Conservation (phyloP, 1,140 invertebrate species). For the Macrotrachela quadricornifera region DNA sequence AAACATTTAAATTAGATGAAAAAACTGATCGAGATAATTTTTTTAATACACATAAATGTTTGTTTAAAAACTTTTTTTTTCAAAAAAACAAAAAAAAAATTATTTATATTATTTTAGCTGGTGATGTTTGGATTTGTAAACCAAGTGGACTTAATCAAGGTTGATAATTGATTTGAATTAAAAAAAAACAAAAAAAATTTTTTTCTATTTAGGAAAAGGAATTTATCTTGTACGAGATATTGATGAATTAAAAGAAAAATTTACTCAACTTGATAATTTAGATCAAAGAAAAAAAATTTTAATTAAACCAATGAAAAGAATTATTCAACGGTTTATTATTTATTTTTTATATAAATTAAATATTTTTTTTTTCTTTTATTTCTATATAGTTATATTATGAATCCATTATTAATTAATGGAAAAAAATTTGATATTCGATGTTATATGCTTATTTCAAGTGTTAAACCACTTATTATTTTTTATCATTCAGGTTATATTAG, state of each 20-base stretch:
- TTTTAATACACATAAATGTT: conserved; percentile 7
- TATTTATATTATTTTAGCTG: no score
- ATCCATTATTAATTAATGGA: conserved; percentile 25
- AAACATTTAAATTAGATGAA: conserved; percentile 29
- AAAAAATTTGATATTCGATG: conserved; percentile 30
- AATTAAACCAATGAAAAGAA: not conserved
- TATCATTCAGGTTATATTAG: conserved; percentile 30
- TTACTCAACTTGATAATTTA: conserved; percentile 1
- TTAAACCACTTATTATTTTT: conserved; percentile 24
- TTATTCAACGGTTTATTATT: conserved; percentile 7
- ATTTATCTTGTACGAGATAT: conserved; percentile 23
- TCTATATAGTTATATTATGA: conserved; percentile 26
- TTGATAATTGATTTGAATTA: no score
- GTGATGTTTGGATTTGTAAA: conserved; percentile 33
- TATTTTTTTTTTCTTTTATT: not conserved
- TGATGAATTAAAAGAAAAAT: conserved; percentile 13
- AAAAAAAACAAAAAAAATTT: no score
- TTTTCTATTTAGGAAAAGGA: no score
- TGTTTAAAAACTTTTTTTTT: no score
- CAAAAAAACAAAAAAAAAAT: no score
- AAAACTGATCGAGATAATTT: conserved; percentile 22
- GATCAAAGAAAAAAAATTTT: no score
- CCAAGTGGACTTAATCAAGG: conserved; percentile 30
- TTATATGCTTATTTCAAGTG: conserved; percentile 30
- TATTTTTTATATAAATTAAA: not conserved